Percentiles rank a stretch among this genome's conserved stretches.
Conservation (phyloP, 2,113 vertebrate species). For the Nicator chloris region DNA sequence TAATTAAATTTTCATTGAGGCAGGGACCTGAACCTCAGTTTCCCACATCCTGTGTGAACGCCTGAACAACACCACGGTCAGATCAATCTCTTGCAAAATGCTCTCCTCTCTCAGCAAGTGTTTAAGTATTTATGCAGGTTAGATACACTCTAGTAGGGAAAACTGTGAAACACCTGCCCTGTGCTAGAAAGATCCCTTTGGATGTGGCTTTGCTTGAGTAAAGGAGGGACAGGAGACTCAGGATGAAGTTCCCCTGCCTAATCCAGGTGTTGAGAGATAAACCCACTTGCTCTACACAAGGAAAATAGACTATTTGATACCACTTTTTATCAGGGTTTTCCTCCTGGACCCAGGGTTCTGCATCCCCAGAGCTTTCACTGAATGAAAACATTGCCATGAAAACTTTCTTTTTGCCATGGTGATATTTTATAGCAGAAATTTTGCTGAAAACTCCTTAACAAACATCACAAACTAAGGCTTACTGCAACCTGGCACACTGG, state of each 20-base stretch:
- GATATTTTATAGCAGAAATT: not conserved
- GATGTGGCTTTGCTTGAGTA: not conserved
- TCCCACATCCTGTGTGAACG: slow-evolving; percentile 29
- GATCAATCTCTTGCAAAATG: slow-evolving; percentile 12
- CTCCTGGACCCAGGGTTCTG: not conserved
- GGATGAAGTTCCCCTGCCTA: not conserved
- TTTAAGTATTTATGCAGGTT: slow-evolving; percentile 54
- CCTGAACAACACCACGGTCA: not conserved
- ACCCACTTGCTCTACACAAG: not conserved
- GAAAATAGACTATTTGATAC: not conserved
- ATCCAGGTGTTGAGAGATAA: not conserved
- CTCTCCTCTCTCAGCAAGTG: not conserved
- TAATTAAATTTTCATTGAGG: slow-evolving; percentile 12
- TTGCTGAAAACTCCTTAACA: not conserved
- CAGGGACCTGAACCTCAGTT: slow-evolving; percentile 40
- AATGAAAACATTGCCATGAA: not conserved
- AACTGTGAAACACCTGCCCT: not conserved
- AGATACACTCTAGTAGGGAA: not conserved
- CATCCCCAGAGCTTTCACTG: not conserved
- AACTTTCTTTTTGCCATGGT: not conserved
- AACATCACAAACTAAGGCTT: not conserved
- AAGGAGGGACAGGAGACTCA: not conserved
- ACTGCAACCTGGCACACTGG: not conserved
- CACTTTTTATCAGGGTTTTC: not conserved
- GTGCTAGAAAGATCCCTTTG: not conserved